phyloP scores from a whole-genome alignment of 2,113 vertebrate species.

The Prunella fulvescens region DNA sequence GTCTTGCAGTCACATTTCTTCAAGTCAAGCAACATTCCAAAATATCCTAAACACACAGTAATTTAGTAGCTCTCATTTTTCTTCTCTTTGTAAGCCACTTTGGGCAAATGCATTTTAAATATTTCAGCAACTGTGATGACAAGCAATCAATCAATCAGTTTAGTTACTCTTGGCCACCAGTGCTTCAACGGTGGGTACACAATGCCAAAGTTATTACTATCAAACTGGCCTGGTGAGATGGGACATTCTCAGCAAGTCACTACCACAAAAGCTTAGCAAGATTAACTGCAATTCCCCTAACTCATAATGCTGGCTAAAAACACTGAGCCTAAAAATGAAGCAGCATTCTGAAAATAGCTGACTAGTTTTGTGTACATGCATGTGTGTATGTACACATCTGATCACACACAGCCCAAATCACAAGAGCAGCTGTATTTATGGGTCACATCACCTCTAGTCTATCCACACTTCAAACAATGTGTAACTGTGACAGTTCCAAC shows the following conservation, averaged over 20 bases:
- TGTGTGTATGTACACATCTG: neutral
- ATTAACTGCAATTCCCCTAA: neutral
- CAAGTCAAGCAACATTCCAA: neutral
- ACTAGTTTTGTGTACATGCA: neutral
- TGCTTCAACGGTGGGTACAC: neutral
- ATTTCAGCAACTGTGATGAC: neutral
- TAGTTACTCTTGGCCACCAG: neutral
- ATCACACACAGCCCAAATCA: neutral
- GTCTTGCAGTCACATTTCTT: neutral
- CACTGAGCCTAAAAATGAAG: neutral
- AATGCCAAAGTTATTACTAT: neutral
- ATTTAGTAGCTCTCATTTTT: neutral
- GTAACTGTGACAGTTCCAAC: neutral
- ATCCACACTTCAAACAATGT: neutral
- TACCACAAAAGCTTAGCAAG: neutral
- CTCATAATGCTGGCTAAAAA: neutral
- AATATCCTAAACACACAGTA: neutral
- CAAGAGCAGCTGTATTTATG: neutral
- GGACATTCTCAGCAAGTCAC: neutral
- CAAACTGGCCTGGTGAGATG: neutral
- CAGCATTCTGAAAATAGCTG: neutral
- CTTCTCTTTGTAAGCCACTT: neutral
- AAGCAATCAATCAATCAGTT: neutral
- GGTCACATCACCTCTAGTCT: neutral
- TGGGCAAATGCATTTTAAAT: neutral